Evolutionary conservation across 2,113 vertebrate genomes (phyloP).

Genomic region (Cepphus grylle): DNA sequence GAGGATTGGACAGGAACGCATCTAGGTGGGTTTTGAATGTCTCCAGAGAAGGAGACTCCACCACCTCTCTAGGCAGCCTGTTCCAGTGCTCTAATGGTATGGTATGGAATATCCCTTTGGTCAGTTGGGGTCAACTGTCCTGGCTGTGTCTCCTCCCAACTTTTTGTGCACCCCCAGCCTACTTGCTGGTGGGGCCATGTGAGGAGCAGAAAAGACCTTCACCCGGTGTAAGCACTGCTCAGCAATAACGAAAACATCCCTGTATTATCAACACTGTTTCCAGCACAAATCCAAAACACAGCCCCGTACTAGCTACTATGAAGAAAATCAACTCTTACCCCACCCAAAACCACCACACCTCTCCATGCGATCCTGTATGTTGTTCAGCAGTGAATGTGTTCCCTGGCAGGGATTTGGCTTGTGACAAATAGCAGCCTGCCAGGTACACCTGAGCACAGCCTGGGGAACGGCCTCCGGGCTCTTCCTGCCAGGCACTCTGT

Average conservation of each 20-base stretch:
- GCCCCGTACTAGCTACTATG: background rate
- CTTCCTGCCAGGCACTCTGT: background rate
- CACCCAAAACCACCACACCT: background rate
- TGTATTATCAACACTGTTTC: background rate
- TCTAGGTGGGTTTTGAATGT: background rate
- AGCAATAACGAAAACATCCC: background rate
- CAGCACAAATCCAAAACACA: background rate
- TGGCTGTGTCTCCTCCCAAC: background rate
- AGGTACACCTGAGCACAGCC: background rate
- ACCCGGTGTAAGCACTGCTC: background rate
- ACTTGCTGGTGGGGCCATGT: background rate
- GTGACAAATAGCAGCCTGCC: background rate
- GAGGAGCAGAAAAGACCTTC: background rate
- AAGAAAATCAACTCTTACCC: background rate
- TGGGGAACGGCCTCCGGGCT: background rate
- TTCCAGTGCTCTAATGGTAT: background rate
- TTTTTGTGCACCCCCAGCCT: background rate
- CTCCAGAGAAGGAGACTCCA: background rate
- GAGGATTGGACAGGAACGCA: background rate
- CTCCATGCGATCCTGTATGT: no score
- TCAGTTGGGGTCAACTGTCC: background rate
- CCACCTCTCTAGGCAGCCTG: background rate
- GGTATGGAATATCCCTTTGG: background rate
- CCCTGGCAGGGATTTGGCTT: background rate
- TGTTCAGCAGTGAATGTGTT: background rate